Base-by-base conservation (phyloP, 2,113 vertebrate genomes). In the Sapayoa aenigma region DNA sequence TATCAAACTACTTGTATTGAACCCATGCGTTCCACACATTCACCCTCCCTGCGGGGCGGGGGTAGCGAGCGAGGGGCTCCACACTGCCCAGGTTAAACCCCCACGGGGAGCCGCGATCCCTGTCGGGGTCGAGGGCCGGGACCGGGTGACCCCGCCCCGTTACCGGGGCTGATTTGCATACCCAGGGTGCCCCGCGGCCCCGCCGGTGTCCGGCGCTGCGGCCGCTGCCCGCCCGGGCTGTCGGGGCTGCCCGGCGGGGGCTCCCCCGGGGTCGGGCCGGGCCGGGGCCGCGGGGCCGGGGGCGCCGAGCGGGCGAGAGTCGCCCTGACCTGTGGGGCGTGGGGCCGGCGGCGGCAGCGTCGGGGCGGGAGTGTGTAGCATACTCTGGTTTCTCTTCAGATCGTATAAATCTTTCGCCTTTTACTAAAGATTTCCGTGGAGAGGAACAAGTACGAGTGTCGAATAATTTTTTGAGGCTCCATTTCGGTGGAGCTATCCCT, bases 391-490 rank as follows among this genome's bases (percentile, higher is more conserved):
- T 94, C 77, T 94, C 83, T 94, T 94, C 87, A 83, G 28, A 90
- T 74, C 87, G 66, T 12, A 92, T 92, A 95, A 95, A 94, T 96
- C 89, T 95, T 95, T 96, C 89, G 92, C 95, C 93, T 96, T 96
- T 96, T 96, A 95, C 76, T 96, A 94, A 96, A 95, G 93, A 91
- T 95, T 96, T 96, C 87, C 69, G 92, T 94, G 92, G 92, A 95
- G 88, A 95, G 93, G 39, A 95, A 90, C 79, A 90, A 1, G 35
- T 2, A 93, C 87, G 87, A 89, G 87, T 89, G 78, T 89, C 62
- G 21, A 62, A 1, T 5, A 89, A 89, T 89, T 89, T 83, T 89
- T 89, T 75, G 87, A 89, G 60, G 86, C 86, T 81, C 60, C 27
- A 73, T 4, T 74, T 58, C 22, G 50, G 33, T 73, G 33, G 59